Percentiles rank a stretch among this genome's conserved stretches.
Conservation (phyloP, 2,888 invertebrate genomes). For the Galeruca laticollis region DNA sequence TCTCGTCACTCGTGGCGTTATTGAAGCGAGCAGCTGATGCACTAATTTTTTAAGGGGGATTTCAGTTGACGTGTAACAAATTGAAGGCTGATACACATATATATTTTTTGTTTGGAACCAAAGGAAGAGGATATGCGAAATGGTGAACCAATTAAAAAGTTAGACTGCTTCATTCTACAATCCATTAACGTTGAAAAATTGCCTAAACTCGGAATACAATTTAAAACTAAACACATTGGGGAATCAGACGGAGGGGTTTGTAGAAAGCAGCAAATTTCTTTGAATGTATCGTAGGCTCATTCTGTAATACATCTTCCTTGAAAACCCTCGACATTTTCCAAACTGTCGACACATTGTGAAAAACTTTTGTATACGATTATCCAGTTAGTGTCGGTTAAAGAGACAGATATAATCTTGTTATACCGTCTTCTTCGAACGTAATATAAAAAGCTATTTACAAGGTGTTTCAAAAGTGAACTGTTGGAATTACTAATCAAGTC, state of each 20-base stretch:
- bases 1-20: slow-evolving; percentile 35
- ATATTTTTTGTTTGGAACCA: not conserved
- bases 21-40: slow-evolving; percentile 34
- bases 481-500: too few relatives aligned
- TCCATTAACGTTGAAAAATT: slow-evolving; percentile 13
- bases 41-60: slow-evolving; percentile 26
- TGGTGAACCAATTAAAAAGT: slow-evolving; percentile 21
- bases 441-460: too few relatives aligned
- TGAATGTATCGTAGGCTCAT: slow-evolving; percentile 12
- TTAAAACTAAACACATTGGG: slow-evolving; percentile 13
- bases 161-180: slow-evolving; percentile 12
- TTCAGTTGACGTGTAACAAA: slow-evolving; percentile 29
- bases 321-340: slow-evolving; percentile 6
- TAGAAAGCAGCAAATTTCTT: slow-evolving; percentile 2
- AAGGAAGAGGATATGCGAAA: slow-evolving; percentile 2
- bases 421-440: too few relatives aligned
- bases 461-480: too few relatives aligned
- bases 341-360: not conserved
- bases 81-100: slow-evolving; percentile 19
- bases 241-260: not conserved
- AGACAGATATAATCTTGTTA: not conserved
- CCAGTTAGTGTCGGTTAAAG: not conserved
- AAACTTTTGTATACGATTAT: not conserved
- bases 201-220: slow-evolving; percentile 15
- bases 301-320: slow-evolving; percentile 7